Evolutionary conservation across 2,113 vertebrate species (phyloP).

Genomic region (Strix uralensis): DNA sequence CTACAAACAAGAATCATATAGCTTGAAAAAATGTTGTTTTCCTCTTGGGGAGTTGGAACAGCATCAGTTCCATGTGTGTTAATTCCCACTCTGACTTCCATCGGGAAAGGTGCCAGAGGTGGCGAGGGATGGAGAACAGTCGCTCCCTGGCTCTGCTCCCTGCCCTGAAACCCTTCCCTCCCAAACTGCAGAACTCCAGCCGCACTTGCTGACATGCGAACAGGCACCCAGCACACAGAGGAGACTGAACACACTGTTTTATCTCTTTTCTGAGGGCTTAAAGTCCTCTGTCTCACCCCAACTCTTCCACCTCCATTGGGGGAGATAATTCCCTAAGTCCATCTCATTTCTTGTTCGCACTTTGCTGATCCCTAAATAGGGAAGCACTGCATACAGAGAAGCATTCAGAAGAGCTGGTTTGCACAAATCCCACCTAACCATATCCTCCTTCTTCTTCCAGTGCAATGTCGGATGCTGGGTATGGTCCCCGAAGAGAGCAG

Average conservation of each 20-base stretch:
- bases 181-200: background rate
- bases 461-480: background rate
- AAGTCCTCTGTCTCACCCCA: background rate
- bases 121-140: background rate
- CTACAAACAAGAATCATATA: constrained; percentile 51
- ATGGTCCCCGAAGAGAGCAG: background rate
- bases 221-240: background rate
- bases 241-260: background rate
- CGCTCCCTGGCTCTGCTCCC: background rate
- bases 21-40: constrained; percentile 37
- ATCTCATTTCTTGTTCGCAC: background rate
- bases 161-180: constrained; percentile 21
- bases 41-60: constrained; percentile 32
- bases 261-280: background rate
- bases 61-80: background rate
- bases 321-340: background rate
- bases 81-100: constrained; percentile 49
- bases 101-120: background rate
- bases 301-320: background rate
- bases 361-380: background rate
- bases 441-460: background rate
- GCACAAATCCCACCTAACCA: background rate
- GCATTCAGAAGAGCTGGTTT: background rate
- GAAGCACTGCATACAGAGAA: background rate
- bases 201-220: rapidly evolving